Evolutionary conservation across 2,113 vertebrate genomes (phyloP).

Genomic region (Pica pica): DNA sequence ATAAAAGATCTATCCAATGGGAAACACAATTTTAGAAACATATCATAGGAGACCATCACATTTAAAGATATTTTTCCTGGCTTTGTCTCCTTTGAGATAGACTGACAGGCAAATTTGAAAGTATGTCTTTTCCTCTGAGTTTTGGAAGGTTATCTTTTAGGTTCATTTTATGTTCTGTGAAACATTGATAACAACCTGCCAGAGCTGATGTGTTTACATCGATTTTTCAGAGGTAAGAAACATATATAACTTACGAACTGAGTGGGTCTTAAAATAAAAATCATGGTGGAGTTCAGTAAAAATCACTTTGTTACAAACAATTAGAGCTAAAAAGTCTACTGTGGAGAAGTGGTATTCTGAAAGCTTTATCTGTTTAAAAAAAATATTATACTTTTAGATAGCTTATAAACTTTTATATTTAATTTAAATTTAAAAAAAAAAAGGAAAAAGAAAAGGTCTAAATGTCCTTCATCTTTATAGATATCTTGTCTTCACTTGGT

Average conservation of each 20-base stretch:
- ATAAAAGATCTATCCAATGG: constrained; percentile 41
- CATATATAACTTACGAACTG: neutral
- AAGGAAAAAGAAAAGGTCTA: neutral
- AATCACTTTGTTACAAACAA: neutral
- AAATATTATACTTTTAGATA: neutral
- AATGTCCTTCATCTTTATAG: neutral
- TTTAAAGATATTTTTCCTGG: constrained; percentile 28
- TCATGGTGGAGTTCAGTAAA: neutral
- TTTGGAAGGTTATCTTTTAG: constrained; percentile 64
- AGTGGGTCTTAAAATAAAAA: neutral
- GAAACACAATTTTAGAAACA: constrained; percentile 47
- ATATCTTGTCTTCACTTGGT: neutral
- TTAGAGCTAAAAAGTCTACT: neutral
- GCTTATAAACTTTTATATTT: neutral
- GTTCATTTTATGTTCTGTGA: constrained; percentile 67
- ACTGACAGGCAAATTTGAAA: constrained; percentile 51
- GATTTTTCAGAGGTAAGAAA: constrained; percentile 42
- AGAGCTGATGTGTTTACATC: constrained; percentile 53
- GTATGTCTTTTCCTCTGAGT: constrained; percentile 34
- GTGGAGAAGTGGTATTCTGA: neutral
- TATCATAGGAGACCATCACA: constrained; percentile 28
- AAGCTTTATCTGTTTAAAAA: neutral
- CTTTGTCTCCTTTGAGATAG: constrained; percentile 46
- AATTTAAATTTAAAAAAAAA: neutral
- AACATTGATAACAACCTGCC: constrained; percentile 67